A percentile compares a stretch with the other conserved stretches of the same genome.
phyloP scores from a whole-genome alignment of 2,113 vertebrate genomes.

The Rhizomys pruinosus region DNA sequence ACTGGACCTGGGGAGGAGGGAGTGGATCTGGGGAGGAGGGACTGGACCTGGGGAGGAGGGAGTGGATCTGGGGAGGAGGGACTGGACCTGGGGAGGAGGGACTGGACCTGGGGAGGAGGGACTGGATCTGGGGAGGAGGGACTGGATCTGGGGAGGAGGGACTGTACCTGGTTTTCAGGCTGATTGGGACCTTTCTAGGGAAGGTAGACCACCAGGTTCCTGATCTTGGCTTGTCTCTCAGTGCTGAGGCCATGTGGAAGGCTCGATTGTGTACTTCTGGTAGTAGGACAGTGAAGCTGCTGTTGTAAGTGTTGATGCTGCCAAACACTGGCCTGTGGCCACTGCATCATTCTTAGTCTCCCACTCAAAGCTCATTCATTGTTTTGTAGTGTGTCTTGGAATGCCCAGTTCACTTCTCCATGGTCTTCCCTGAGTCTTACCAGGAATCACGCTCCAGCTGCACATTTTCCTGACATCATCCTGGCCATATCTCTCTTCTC shows the following conservation, averaged over 20 bases:
- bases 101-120: no score
- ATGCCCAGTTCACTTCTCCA: not conserved
- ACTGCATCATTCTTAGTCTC: not conserved
- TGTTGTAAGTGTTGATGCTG: not conserved
- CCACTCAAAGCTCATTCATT: not conserved
- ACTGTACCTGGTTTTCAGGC: no score
- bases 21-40: no score
- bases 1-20: no score
- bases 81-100: no score
- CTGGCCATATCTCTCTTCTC: not conserved
- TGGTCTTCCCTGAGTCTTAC: not conserved
- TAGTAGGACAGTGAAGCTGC: rapidly evolving
- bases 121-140: no score
- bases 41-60: no score
- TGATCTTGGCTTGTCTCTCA: rapidly evolving
- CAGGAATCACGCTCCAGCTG: rapidly evolving
- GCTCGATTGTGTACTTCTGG: rapidly evolving
- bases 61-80: no score
- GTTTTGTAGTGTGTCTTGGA: not conserved
- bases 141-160: no score
- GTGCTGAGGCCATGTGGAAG: not conserved
- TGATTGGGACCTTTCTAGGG: not conserved
- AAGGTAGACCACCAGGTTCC: not conserved
- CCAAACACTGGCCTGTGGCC: not conserved
- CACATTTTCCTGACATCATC: rapidly evolving